phyloP scores from a whole-genome alignment of 2,797 vertebrate genomes.

The Bovichtus variegatus region DNA sequence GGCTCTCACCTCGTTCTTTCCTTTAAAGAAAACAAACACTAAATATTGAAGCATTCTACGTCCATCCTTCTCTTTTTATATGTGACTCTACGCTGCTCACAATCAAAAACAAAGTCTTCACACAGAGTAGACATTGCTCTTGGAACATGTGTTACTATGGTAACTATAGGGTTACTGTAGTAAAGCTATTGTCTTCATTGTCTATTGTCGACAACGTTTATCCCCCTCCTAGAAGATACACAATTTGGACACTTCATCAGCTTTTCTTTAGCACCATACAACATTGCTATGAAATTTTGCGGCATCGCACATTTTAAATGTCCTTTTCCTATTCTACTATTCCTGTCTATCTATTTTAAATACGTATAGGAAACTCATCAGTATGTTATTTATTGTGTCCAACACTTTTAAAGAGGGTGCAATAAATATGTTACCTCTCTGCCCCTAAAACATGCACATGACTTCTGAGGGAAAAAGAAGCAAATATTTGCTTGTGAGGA shows the following conservation, averaged over 20 bases:
- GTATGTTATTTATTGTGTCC: neutral
- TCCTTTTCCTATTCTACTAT: no score
- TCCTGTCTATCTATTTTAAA: neutral
- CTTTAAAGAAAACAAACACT: no score
- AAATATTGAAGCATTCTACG: neutral
- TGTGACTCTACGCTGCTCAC: neutral
- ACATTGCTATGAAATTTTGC: no score
- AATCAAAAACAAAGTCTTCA: neutral
- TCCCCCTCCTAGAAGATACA: no score
- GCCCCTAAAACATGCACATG: neutral
- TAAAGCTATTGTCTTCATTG: neutral
- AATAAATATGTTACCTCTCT: neutral
- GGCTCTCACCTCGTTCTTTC: neutral
- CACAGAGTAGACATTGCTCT: slow-evolving; percentile 4
- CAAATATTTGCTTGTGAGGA: neutral
- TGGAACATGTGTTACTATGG: slow-evolving; percentile 40
- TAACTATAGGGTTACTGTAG: slow-evolving; percentile 26
- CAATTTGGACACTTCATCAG: no score
- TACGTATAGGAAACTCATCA: neutral
- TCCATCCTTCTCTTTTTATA: neutral
- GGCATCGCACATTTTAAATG: no score
- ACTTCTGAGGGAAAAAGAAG: neutral
- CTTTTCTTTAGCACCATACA: no score
- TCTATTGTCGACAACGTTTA: neutral
- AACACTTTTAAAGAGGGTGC: neutral